A percentile compares a stretch with the other conserved stretches of the same genome.
These are phyloP conservation scores for Zaprionus ornatus DNA, from an alignment of 1,140 invertebrate genomes.

Conservation along the genomic window DNA sequence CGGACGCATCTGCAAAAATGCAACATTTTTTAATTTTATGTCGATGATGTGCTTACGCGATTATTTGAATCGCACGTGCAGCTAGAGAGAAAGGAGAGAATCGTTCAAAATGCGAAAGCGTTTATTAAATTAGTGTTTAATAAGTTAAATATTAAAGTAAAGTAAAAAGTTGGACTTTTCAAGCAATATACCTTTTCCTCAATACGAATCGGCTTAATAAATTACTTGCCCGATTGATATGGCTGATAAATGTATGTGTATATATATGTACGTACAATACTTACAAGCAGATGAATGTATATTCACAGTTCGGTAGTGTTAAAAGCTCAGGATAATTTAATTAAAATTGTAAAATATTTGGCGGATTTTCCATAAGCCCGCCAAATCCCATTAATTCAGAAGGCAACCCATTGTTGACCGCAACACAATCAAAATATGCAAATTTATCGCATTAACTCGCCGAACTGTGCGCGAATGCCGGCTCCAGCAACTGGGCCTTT, in stretches of 20 bases:
- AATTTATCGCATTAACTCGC: slow-evolving; percentile 83
- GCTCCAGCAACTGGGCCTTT: slow-evolving; percentile 17
- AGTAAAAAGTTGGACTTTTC: not conserved
- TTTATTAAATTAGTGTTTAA: not conserved
- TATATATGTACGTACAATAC: not conserved
- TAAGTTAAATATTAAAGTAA: not conserved
- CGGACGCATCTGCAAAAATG: slow-evolving; percentile 33
- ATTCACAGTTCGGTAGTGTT: slow-evolving; percentile 50
- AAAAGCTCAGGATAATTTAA: slow-evolving; percentile 74
- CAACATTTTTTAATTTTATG: slow-evolving; percentile 26
- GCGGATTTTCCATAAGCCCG: slow-evolving; percentile 77
- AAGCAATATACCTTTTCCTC: not conserved
- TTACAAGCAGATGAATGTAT: slow-evolving; percentile 5
- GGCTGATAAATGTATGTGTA: slow-evolving; percentile 1
- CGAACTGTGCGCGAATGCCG: slow-evolving; percentile 57
- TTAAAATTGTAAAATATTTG: slow-evolving; percentile 82
- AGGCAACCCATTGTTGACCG: slow-evolving; percentile 81
- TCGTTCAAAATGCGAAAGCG: not conserved
- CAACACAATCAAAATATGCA: slow-evolving; percentile 83
- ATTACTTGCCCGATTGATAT: not conserved
- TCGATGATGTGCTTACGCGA: slow-evolving; percentile 8
- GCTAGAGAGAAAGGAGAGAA: not conserved
- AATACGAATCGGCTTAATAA: not conserved
- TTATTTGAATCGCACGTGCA: not conserved
- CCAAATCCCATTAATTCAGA: slow-evolving; percentile 81